These are phyloP conservation scores for Ctenosaura bakeri DNA, from an alignment of 2,797 vertebrate species.

Conservation along the genomic window DNA sequence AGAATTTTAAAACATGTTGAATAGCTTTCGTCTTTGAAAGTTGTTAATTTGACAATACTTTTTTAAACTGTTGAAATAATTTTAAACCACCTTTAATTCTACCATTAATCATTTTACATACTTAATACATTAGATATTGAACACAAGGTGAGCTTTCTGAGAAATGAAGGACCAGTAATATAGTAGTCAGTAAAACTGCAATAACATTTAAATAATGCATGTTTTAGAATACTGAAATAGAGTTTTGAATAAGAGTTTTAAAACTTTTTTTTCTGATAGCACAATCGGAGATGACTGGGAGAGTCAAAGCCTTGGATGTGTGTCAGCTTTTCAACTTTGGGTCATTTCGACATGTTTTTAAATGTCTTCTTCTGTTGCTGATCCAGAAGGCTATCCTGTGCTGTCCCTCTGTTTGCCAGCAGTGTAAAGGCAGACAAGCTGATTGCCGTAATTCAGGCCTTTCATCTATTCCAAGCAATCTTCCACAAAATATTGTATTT, in stretches of 20 bases:
- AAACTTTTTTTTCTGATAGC: constrained; percentile 72
- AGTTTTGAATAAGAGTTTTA: constrained; percentile 58
- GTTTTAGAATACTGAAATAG: constrained; percentile 29
- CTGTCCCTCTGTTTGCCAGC: constrained; percentile 77
- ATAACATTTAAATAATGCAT: constrained; percentile 25
- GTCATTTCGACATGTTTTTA: constrained; percentile 70
- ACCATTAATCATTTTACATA: constrained; percentile 6
- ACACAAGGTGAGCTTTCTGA: constrained; percentile 16
- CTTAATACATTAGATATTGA: neutral
- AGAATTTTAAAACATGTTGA: neutral
- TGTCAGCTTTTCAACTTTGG: constrained; percentile 65
- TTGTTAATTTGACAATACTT: constrained; percentile 29
- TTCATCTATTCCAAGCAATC: constrained; percentile 71
- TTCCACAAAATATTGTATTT: constrained; percentile 73
- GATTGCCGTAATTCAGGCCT: constrained; percentile 77
- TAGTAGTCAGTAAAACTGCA: neutral
- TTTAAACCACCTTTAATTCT: constrained; percentile 55
- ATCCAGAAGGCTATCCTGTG: constrained; percentile 74
- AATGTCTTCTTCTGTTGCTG: constrained; percentile 74
- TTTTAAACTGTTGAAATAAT: constrained; percentile 42
- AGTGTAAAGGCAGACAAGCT: constrained; percentile 77
- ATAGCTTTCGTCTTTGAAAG: constrained; percentile 19
- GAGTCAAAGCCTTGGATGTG: constrained; percentile 76
- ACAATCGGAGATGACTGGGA: constrained; percentile 77
- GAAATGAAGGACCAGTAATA: neutral